Percentiles rank a stretch among this genome's conserved stretches.
These are phyloP conservation scores for Drosophila murphyi DNA, from an alignment of 1,140 invertebrate species.

Conservation along the genomic window DNA sequence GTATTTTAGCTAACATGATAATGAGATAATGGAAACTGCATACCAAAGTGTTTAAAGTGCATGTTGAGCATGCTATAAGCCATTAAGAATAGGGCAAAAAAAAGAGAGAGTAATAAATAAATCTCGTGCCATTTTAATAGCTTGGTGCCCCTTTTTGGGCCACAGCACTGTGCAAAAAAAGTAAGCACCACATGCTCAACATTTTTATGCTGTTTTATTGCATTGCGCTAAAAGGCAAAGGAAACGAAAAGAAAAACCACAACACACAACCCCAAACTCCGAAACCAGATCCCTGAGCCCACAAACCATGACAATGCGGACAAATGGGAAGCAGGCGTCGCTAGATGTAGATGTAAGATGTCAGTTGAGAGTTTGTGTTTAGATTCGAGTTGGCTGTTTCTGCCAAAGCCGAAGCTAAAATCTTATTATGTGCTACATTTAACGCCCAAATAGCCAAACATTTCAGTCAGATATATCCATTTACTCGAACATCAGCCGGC, in stretches of 20 bases:
- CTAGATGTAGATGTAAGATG: neutral
- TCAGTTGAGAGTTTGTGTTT: neutral
- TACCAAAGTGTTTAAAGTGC: too few species aligned
- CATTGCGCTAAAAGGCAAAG: constrained; percentile 72
- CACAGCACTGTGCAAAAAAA: constrained; percentile 51
- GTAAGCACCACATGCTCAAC: constrained; percentile 78
- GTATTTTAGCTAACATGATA: too few species aligned
- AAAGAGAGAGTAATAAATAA: too few species aligned
- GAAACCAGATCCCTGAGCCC: constrained; percentile 5
- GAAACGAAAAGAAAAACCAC: constrained; percentile 43
- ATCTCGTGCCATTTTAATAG: neutral
- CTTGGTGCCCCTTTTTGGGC: constrained; percentile 2
- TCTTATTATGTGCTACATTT: constrained; percentile 81
- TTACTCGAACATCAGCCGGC: constrained; percentile 24
- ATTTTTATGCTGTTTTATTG: constrained; percentile 82
- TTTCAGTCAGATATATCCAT: constrained; percentile 49
- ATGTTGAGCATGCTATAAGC: too few species aligned
- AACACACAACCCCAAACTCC: neutral
- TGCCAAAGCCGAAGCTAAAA: constrained; percentile 45
- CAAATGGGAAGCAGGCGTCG: neutral
- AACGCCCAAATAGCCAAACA: constrained; percentile 69
- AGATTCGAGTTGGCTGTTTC: constrained; percentile 1
- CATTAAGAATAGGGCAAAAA: too few species aligned
- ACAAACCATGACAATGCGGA: constrained; percentile 17
- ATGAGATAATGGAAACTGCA: too few species aligned